A percentile compares a stretch with the other conserved stretches of the same genome.
These are phyloP conservation scores for Perodicticus potto DNA, from an alignment of 2,797 vertebrate genomes.

Conservation along the genomic window DNA sequence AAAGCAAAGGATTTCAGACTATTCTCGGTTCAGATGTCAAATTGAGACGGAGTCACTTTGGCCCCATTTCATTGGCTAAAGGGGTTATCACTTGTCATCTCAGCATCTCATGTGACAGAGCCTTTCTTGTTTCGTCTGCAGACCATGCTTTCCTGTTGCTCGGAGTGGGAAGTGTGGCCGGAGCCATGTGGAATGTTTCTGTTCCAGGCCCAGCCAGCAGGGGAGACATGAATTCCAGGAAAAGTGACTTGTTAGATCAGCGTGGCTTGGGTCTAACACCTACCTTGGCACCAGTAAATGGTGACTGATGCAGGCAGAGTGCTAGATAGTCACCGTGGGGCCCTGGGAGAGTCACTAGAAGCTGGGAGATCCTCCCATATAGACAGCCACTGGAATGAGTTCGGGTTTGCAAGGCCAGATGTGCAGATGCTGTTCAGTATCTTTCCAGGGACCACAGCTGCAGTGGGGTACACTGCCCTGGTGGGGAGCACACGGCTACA, in stretches of 20 bases:
- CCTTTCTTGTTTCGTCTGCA: neutral
- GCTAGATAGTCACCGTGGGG: neutral
- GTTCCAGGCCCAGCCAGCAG: neutral
- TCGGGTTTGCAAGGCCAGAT: neutral
- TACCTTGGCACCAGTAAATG: neutral
- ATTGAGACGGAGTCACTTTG: neutral
- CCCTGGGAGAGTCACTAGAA: neutral
- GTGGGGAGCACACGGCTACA: rapidly evolving
- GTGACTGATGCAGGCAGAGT: neutral
- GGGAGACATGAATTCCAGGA: neutral
- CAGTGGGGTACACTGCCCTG: too few species aligned
- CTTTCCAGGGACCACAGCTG: neutral
- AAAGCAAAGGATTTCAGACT: neutral
- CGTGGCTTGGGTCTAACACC: neutral
- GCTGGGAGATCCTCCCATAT: neutral
- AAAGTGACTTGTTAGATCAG: neutral
- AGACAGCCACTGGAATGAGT: too few species aligned
- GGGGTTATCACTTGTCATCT: neutral
- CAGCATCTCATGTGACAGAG: neutral
- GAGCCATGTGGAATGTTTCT: neutral
- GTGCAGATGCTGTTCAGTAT: rapidly evolving
- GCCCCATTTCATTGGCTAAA: neutral
- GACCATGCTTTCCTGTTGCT: neutral
- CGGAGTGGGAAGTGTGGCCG: neutral
- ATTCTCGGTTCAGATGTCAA: neutral